Conservation (phyloP, 2,888 invertebrate genomes). For the Chironomus tentans region DNA sequence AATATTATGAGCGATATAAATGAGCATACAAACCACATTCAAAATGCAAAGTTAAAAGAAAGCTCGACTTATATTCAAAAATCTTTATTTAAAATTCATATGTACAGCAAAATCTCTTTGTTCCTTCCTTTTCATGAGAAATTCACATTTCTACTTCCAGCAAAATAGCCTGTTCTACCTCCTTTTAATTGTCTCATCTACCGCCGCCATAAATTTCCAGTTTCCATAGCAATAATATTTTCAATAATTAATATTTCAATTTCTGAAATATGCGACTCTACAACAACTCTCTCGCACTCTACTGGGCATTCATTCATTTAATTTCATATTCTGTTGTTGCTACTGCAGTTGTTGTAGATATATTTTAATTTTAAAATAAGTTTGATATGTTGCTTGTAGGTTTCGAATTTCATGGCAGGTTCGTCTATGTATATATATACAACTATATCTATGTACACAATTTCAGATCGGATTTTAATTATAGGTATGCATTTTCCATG, state of each 20-base stretch:
- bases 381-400: background rate
- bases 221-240: slow-evolving; percentile 15
- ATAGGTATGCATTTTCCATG: slow-evolving; percentile 7
- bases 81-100: too few relatives aligned
- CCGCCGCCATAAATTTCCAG: background rate
- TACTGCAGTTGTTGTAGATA: too few relatives aligned
- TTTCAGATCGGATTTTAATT: slow-evolving; percentile 20
- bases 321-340: too few relatives aligned
- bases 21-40: too few relatives aligned
- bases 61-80: too few relatives aligned
- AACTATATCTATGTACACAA: background rate
- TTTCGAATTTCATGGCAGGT: background rate
- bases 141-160: background rate
- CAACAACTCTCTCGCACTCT: too few relatives aligned
- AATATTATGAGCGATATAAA: too few relatives aligned
- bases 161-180: background rate
- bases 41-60: too few relatives aligned
- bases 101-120: too few relatives aligned
- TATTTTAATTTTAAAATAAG: too few relatives aligned
- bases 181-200: background rate
- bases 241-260: slow-evolving; percentile 22
- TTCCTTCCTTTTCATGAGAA: background rate
- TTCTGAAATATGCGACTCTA: background rate
- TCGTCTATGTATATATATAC: background rate
- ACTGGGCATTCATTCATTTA: too few relatives aligned